Evolutionary conservation across 2,113 vertebrate species (phyloP).

Genomic region (Perca schrenkii): DNA sequence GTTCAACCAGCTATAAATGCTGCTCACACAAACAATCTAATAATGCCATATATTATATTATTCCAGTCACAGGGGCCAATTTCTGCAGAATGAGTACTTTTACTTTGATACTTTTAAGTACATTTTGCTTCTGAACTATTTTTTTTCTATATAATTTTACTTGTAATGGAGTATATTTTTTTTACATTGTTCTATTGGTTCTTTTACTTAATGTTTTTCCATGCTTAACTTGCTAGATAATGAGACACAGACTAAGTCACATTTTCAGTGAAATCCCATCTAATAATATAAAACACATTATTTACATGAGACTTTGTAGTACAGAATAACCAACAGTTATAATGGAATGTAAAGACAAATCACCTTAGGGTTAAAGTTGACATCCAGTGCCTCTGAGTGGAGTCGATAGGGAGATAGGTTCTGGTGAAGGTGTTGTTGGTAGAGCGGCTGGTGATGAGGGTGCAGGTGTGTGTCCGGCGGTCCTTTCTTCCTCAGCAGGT

Average conservation of each 20-base stretch:
- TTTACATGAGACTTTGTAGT: background rate
- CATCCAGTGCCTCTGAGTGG: constrained; percentile 85
- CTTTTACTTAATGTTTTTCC: background rate
- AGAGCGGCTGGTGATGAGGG: constrained; percentile 66
- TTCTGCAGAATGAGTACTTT: background rate
- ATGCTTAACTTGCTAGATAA: background rate
- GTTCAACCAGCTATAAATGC: no score
- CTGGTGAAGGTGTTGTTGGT: constrained; percentile 69
- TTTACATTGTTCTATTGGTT: background rate
- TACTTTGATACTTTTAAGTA: background rate
- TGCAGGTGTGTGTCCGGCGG: constrained; percentile 64
- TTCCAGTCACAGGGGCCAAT: background rate
- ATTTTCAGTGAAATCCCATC: background rate
- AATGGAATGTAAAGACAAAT: background rate
- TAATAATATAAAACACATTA: background rate
- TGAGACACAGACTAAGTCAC: background rate
- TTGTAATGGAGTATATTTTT: background rate
- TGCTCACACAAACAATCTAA: background rate
- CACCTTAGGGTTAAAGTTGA: constrained; percentile 94
- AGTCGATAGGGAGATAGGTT: constrained; percentile 61
- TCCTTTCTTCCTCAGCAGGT: constrained; percentile 84
- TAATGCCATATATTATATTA: background rate
- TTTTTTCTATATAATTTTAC: background rate
- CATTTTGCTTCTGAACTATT: no score
- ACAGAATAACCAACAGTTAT: background rate